phyloP scores from a whole-genome alignment of 2,113 vertebrate genomes.

The Alces alces region DNA sequence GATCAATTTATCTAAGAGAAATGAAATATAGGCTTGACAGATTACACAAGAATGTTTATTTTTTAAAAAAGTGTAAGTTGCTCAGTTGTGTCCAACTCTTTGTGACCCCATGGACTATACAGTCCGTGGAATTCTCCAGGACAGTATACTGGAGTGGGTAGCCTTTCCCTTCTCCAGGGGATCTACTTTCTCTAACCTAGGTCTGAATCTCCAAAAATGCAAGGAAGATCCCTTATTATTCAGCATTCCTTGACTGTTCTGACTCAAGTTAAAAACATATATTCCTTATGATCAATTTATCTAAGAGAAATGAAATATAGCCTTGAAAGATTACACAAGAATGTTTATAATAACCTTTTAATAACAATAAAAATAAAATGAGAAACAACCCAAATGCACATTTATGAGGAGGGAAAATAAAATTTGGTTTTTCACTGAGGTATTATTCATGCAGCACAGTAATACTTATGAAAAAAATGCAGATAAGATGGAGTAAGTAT shows the following conservation, averaged over 20 bases:
- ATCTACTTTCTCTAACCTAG: not conserved
- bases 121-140: not conserved
- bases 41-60: not conserved
- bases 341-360: not conserved
- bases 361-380: not conserved
- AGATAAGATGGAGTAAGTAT: not conserved
- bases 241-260: not conserved
- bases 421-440: not conserved
- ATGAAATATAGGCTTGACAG: not conserved
- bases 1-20: not conserved
- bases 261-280: not conserved
- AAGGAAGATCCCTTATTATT: not conserved
- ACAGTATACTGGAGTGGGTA: not conserved
- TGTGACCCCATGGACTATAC: rapidly evolving
- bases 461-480: not conserved
- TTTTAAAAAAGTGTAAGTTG: not conserved
- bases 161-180: not conserved
- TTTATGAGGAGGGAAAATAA: not conserved
- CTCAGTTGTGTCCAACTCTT: not conserved
- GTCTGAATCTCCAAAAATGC: not conserved
- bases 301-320: not conserved
- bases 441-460: not conserved
- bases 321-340: not conserved
- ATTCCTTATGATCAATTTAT: not conserved
- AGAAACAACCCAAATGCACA: not conserved